Conservation (phyloP, 2,888 invertebrate genomes). For the Monoplex corrugatus region DNA sequence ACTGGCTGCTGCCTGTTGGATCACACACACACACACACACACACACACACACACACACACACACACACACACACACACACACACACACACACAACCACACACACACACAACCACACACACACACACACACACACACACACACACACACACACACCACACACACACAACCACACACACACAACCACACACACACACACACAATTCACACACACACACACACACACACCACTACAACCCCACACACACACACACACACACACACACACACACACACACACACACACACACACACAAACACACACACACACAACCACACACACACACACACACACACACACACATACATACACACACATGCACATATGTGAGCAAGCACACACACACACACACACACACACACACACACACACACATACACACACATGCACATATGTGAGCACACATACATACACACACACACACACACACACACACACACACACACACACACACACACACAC, state of each 20-base stretch:
- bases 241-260: neutral
- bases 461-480: too few relatives aligned
- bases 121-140: neutral
- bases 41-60: neutral
- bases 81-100: too few relatives aligned
- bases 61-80: neutral
- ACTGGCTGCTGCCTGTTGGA: conserved; percentile 42
- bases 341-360: too few relatives aligned
- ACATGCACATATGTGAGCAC: too few relatives aligned
- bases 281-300: neutral
- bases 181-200: neutral
- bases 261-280: neutral
- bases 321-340: too few relatives aligned
- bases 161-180: neutral
- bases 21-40: neutral
- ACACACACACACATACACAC: too few relatives aligned
- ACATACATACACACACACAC: too few relatives aligned
- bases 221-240: neutral
- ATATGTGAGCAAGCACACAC: too few relatives aligned
- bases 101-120: neutral
- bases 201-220: too few relatives aligned
- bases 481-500: too few relatives aligned
- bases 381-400: too few relatives aligned
- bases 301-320: neutral
- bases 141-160: neutral